Percentiles rank a stretch among this genome's conserved stretches.
Conservation (phyloP, 2,113 vertebrate species). For the Mola mola region DNA sequence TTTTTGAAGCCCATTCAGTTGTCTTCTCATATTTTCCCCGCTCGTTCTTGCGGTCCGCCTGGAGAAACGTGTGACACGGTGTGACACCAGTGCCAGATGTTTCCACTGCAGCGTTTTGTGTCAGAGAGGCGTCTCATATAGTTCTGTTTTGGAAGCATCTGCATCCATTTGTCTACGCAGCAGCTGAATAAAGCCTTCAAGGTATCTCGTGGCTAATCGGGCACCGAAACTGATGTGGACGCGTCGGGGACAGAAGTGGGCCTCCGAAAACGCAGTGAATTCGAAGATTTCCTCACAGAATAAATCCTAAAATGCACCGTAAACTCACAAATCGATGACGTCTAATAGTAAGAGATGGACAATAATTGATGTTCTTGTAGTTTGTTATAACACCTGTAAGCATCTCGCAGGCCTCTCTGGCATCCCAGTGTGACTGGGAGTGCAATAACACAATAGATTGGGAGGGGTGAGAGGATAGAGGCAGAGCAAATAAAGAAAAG, state of each 20-base stretch:
- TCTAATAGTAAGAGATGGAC: neutral
- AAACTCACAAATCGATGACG: neutral
- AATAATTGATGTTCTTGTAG: too few species aligned
- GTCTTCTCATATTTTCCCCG: conserved; percentile 9
- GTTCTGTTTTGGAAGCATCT: neutral
- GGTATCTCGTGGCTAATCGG: too few species aligned
- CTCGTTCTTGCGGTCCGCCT: neutral
- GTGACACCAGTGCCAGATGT: conserved; percentile 29
- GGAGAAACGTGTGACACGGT: neutral
- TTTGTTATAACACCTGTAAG: conserved; percentile 68
- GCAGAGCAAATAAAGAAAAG: conserved; percentile 46
- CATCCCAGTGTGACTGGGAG: conserved; percentile 16
- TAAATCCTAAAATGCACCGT: conserved; percentile 1
- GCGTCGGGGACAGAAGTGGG: neutral
- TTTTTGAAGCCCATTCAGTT: conserved; percentile 5
- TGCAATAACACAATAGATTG: too few species aligned
- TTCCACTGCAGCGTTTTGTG: neutral
- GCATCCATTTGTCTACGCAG: neutral
- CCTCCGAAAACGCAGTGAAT: neutral
- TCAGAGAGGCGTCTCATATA: neutral
- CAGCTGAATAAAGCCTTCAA: neutral
- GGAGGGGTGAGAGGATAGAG: conserved; percentile 7
- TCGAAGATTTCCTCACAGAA: neutral
- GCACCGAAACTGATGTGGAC: neutral
- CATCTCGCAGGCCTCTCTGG: conserved; percentile 21